Percentiles rank a stretch among this genome's conserved stretches.
Evolutionary conservation across 2,888 invertebrate genomes (phyloP).

Genomic region (Hirtodrosophila alboralis): DNA sequence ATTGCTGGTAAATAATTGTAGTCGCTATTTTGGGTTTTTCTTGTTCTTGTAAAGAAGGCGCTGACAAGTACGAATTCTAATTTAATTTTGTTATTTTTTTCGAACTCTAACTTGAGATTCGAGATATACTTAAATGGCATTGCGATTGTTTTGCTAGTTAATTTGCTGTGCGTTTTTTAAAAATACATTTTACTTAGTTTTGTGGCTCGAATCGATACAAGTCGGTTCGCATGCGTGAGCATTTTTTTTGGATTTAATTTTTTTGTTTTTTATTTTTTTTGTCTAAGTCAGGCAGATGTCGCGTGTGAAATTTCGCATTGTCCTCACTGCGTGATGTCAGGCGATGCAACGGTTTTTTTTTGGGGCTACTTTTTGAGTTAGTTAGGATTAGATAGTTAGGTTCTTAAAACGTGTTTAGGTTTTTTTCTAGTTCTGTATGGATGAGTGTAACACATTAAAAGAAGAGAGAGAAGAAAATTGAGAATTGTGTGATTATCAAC

Average conservation of each 20-base stretch:
- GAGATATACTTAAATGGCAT: conserved; percentile 45
- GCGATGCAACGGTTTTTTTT: conserved; percentile 35
- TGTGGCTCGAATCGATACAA: conserved; percentile 9
- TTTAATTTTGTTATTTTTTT: conserved; percentile 18
- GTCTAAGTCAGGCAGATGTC: conserved; percentile 38
- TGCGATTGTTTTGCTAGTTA: conserved; percentile 48
- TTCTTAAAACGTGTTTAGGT: conserved; percentile 34
- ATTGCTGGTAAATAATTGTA: conserved; percentile 65
- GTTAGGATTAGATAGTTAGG: conserved; percentile 19
- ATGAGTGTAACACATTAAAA: conserved; percentile 29
- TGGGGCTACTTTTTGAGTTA: conserved; percentile 33
- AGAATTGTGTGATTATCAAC: conserved; percentile 60
- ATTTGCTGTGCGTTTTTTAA: conserved; percentile 62
- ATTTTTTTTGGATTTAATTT: conserved; percentile 3
- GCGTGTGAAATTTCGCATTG: conserved; percentile 54
- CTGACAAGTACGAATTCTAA: conserved; percentile 30
- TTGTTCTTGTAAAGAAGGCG: conserved; percentile 62
- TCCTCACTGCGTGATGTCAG: conserved; percentile 49
- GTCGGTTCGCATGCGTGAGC: conserved; percentile 50
- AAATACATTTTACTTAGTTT: conserved; percentile 46
- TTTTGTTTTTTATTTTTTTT: conserved; percentile 22
- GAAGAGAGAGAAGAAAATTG: conserved; percentile 35
- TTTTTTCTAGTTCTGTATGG: conserved; percentile 55
- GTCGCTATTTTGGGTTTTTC: conserved; percentile 16
- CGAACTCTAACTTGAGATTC: conserved; percentile 19